phyloP scores from a whole-genome alignment of 2,888 invertebrate genomes.

The Lymantria dispar region DNA sequence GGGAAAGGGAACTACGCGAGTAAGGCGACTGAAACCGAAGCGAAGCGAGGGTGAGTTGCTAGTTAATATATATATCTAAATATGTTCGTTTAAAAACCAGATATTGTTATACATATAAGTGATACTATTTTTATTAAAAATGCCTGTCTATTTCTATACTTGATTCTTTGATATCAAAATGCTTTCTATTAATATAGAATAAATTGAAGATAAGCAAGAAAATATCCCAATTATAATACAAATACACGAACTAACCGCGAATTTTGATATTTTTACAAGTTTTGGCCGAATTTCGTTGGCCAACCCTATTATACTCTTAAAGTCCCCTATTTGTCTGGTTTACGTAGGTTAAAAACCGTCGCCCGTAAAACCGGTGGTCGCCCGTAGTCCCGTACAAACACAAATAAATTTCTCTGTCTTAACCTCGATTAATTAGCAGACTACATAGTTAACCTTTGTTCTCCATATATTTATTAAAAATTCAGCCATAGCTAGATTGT shows the following conservation, averaged over 20 bases:
- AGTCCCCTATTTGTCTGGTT: slow-evolving; percentile 49
- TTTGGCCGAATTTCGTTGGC: neutral
- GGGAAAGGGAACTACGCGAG: too few species aligned
- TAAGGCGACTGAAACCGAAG: too few species aligned
- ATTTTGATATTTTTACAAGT: neutral
- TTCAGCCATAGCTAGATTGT: slow-evolving; percentile 6
- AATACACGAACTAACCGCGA: neutral
- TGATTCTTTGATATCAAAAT: too few species aligned
- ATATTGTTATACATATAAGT: too few species aligned
- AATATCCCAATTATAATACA: neutral
- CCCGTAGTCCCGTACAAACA: slow-evolving; percentile 14
- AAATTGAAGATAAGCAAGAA: too few species aligned
- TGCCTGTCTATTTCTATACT: too few species aligned
- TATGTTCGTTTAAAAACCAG: too few species aligned
- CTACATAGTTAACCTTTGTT: slow-evolving; percentile 37
- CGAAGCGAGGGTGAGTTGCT: too few species aligned
- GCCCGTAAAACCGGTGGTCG: slow-evolving; percentile 21
- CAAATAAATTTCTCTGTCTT: slow-evolving; percentile 53
- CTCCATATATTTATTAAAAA: slow-evolving; percentile 41
- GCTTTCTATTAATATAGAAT: too few species aligned
- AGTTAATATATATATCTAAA: too few species aligned
- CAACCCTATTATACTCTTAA: slow-evolving; percentile 31
- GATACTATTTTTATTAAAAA: too few species aligned
- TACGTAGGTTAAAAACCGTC: slow-evolving; percentile 46
- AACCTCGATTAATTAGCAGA: slow-evolving; percentile 50